Base-by-base conservation (phyloP, 2,113 vertebrate species). In the Riparia riparia region DNA sequence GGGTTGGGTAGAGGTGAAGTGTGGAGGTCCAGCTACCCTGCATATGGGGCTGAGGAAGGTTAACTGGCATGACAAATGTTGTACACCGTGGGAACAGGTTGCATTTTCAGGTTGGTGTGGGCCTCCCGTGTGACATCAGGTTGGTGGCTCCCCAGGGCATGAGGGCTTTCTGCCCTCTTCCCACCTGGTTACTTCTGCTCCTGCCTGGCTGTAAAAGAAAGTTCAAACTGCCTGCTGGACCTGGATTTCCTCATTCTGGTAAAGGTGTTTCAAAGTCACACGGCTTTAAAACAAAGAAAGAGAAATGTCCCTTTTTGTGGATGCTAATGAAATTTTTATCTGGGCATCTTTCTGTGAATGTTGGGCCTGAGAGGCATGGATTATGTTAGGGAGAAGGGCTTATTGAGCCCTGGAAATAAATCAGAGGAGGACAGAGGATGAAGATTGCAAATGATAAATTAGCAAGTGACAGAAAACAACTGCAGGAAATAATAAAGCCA, bases 391-490 rank as follows among this genome's bases (percentile, higher is more conserved):
- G 87, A 95, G 84, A 91, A 94, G 78, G 56, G 85, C 39, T 90
- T 79, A 91, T 34, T 34, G 81, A 96, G 51, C 56, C 32, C 42
- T 94, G 82, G 73, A 96, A 90, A 95, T 86, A 61, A 91, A 97
- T 97, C 72, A 17, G 13, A 86, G 82, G 91, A 86, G 51, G 91
- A 97, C 90, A 93, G 97, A 95, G 78, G 86, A 96, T 90, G 82
- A 92, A 86, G 93, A 74, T 91, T n/a, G 51, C 69, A 93, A 96
- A 95, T 89, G 93, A 92, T 87, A 94, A 97, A 97, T 95, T 92
- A 95, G 50, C 54, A 94, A 95, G 57, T 78, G 88, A 90, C 81
- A 80, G 88, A 91, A 89, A 95, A 91, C 88, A 82, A 97, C 78
- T 50, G 74, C 87, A 89, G 88, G 89, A 94, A 96, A 87, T 24